Evolutionary conservation across 1,140 invertebrate species (phyloP), one percentile per base, ranked within the genome.

Genomic region (Calliphora vicina): DNA sequence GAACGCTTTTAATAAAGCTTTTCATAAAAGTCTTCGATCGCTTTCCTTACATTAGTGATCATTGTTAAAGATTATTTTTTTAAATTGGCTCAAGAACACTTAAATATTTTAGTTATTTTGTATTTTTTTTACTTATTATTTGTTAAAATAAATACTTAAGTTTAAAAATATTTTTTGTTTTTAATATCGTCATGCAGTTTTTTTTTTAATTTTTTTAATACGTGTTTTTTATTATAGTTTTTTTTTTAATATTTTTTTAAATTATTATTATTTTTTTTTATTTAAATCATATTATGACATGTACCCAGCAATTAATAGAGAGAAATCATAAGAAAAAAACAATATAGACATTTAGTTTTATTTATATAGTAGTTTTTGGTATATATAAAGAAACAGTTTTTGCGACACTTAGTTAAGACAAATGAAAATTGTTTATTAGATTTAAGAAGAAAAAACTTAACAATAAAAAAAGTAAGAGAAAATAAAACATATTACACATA

Each of bases 211-310:
- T 82, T 80, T 17, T 29, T 13, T n/a, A n/a, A n/a, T n/a, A n/a
- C n/a, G n/a, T n/a, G n/a, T n/a, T 80, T 35, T 67, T 29, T 67
- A 82, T 35, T 61, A 73, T 81, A n/a, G 42, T 80, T 27, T 43
- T 83, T 81, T 82, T 29, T n/a, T n/a, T n/a, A n/a, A n/a, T n/a
- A n/a, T n/a, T n/a, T n/a, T n/a, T n/a, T n/a, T 71, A 12, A 42
- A 83, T 35, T 26, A 43, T 61, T 82, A 72, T 27, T 25, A 29
- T 84, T 83, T 80, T 71, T 80, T 82, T 82, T 82, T 82, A 83
- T 81, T 76, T 85, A 80, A 86, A 85, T 85, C 85, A 84, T 84
- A 88, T 88, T 85, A 88, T 88, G 87, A 88, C 87, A 88, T 88
- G 87, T 88, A 88, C 87, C 87, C 87, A 87, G 86, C 86, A 88